Evolutionary conservation across 1,140 invertebrate species (phyloP), one percentile per base, ranked within the genome.

Genomic region (Thalassaphorura encarpata): DNA sequence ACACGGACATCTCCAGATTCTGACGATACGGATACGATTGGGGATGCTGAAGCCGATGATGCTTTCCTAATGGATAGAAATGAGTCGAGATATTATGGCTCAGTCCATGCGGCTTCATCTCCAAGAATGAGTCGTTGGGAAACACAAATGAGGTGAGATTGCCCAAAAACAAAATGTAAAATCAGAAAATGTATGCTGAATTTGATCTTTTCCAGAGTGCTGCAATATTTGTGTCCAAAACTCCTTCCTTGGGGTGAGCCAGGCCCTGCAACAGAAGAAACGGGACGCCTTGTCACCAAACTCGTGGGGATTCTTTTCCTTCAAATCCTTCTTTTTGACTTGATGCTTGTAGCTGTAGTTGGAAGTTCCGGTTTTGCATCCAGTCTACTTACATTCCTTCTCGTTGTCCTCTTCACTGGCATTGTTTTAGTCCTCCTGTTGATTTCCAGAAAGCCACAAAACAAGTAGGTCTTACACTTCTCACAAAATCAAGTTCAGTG

Each of bases 381-480:
- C 26, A 78, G 78, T 45, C 77, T 85, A 61, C 82, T 80, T 50
- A 79, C 79, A 46, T 77, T 85, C 54, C 69, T 88, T 61, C 76
- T 89, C 68, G 77, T 82, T 47, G 47, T 81, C 19, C 81, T 89
- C 64, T 74, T 91, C 45, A 72, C 86, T 41, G 81, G 77, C 56
- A 89, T 92, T 66, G 73, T 92, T 60, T 77, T 75, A 54, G 80
- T 87, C 65, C 76, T 91, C 47, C 76, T 91, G 39, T 76, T 83
- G 51, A 92, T 94, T 64, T 90, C 88, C 2, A 79, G 87, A 67
- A 89, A 91, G 73, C 88, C 89, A 39, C 89, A 93, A 73, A 91
- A 91, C 72, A 88, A 84, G 88, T 91, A 74, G 73, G 62, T 50
- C 24, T 18, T 45, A 18, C 15, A 8, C 26, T 19, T 19, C 24